phyloP scores from a whole-genome alignment of 2,113 vertebrate genomes.

The Tyrannus savana region DNA sequence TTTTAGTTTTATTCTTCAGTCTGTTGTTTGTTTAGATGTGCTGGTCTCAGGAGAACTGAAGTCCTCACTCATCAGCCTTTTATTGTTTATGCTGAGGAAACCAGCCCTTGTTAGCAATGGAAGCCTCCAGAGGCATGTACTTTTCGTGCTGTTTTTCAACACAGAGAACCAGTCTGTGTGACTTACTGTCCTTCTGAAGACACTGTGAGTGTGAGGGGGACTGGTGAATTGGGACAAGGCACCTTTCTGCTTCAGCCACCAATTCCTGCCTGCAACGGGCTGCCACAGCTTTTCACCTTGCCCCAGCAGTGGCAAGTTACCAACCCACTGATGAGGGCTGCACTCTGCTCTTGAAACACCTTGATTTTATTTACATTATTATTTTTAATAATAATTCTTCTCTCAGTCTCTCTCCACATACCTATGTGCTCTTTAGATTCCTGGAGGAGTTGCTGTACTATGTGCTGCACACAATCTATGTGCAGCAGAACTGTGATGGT shows the following conservation, averaged over 20 bases:
- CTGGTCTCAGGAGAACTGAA: not conserved
- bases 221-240: not conserved
- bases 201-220: not conserved
- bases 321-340: not conserved
- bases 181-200: not conserved
- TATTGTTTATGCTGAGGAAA: conserved; percentile 43
- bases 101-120: not conserved
- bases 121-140: not conserved
- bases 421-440: not conserved
- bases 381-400: not conserved
- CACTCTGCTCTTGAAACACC: not conserved
- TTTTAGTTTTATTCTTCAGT: not conserved
- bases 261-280: not conserved
- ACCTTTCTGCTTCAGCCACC: not conserved
- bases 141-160: not conserved
- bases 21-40: conserved; percentile 2
- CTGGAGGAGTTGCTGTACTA: not conserved
- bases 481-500: not conserved
- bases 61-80: conserved; percentile 31
- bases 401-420: not conserved
- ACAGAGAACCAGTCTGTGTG: not conserved
- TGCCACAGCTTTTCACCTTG: not conserved
- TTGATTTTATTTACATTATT: not conserved
- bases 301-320: not conserved
- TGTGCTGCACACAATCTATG: not conserved